These are phyloP conservation scores for Chromobotia macracanthus DNA, from an alignment of 2,797 vertebrate species.

Conservation along the genomic window DNA sequence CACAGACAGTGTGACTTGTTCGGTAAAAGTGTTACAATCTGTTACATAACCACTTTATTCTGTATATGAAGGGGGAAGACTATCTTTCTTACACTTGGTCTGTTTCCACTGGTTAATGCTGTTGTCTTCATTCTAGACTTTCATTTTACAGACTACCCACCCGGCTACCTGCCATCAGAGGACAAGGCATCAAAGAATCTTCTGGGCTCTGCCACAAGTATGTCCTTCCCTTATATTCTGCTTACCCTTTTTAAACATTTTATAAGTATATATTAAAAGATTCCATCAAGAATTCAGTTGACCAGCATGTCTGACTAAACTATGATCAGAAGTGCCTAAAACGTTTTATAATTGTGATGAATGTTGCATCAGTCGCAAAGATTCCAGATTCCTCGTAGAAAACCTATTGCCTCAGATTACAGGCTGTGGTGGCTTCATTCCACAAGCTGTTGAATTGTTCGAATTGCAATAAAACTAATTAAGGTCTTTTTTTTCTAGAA, in stretches of 20 bases:
- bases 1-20: too few relatives aligned
- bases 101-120: conserved; percentile 22
- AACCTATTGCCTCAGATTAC: too few relatives aligned
- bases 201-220: conserved; percentile 96
- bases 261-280: neutral
- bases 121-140: conserved; percentile 49
- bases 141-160: conserved; percentile 84
- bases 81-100: neutral
- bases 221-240: conserved; percentile 64
- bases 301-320: neutral
- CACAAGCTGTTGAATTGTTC: neutral
- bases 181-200: conserved; percentile 96
- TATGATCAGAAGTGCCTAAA: neutral
- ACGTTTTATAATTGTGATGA: neutral
- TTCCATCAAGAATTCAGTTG: neutral
- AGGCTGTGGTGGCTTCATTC: neutral
- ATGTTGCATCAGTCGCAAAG: neutral
- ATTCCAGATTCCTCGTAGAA: too few relatives aligned
- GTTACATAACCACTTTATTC: too few relatives aligned
- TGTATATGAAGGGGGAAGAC: too few relatives aligned
- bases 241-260: neutral
- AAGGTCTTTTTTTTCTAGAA: too few relatives aligned
- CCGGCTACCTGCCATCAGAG: conserved; percentile 89
- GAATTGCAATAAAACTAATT: neutral
- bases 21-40: too few relatives aligned